Percentiles rank a stretch among this genome's conserved stretches.
Evolutionary conservation across 2,113 vertebrate species (phyloP).

Genomic region (Puma concolor): DNA sequence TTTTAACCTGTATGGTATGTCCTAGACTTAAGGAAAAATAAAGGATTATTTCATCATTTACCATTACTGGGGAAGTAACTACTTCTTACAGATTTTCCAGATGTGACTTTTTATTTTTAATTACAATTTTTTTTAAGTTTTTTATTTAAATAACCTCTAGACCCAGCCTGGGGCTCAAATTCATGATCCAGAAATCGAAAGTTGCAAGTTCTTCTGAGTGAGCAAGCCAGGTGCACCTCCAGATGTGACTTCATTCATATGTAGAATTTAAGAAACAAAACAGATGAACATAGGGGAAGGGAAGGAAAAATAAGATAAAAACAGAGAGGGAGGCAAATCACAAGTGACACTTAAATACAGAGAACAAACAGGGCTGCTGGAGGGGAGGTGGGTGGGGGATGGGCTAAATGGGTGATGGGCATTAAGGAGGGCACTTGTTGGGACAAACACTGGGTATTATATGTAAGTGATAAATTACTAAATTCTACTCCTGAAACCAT

Average conservation of each 20-base stretch:
- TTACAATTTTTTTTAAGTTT: neutral
- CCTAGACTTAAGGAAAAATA: neutral
- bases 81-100: neutral
- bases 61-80: neutral
- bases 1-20: neutral
- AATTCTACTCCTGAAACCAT: too few relatives aligned
- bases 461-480: too few relatives aligned
- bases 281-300: too few relatives aligned
- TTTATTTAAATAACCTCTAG: neutral
- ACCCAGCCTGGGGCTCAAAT: neutral
- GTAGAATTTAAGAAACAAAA: too few relatives aligned
- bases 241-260: neutral
- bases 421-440: too few relatives aligned
- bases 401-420: too few relatives aligned
- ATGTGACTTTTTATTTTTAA: neutral
- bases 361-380: too few relatives aligned
- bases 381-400: too few relatives aligned
- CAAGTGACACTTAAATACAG: too few relatives aligned
- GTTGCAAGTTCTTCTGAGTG: neutral
- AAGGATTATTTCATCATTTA: neutral
- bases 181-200: neutral
- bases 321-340: too few relatives aligned
- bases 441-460: too few relatives aligned
- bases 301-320: too few relatives aligned
- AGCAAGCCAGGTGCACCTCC: neutral